Conservation (phyloP, 1,140 invertebrate species). For the Heliconius himera region DNA sequence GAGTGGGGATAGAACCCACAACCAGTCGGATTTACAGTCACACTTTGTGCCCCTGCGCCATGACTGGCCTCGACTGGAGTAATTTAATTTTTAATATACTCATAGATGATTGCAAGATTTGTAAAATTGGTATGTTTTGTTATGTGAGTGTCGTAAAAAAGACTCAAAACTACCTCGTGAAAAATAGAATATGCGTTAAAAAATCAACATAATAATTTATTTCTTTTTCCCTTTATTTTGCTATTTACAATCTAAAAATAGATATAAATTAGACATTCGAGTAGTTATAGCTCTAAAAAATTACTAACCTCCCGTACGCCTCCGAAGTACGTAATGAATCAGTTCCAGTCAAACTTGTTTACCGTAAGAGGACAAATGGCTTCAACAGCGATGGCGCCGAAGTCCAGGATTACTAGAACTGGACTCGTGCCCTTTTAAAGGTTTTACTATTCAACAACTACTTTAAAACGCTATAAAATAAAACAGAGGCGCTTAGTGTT, state of each 20-base stretch:
- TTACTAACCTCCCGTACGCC: background rate
- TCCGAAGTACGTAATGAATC: constrained; percentile 54
- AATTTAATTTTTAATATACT: too few species aligned
- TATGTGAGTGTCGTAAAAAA: too few species aligned
- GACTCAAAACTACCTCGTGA: too few species aligned
- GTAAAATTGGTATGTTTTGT: too few species aligned
- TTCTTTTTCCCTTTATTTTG: background rate
- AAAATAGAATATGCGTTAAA: too few species aligned
- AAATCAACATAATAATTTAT: background rate
- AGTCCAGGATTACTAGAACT: constrained; percentile 48
- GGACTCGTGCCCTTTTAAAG: constrained; percentile 41
- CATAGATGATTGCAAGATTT: too few species aligned
- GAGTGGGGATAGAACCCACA: too few species aligned
- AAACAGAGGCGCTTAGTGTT: background rate
- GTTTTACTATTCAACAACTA: background rate
- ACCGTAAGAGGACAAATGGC: constrained; percentile 63
- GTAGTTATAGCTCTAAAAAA: background rate
- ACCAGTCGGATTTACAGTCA: too few species aligned
- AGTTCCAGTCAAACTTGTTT: constrained; percentile 57
- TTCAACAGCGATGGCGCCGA: constrained; percentile 44
- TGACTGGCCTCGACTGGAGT: too few species aligned
- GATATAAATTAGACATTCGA: background rate
- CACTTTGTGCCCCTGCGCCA: too few species aligned
- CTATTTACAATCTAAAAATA: background rate
- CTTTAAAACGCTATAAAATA: background rate